A percentile compares a stretch with the other conserved stretches of the same genome.
These are phyloP conservation scores for Argyresthia albistria DNA, from an alignment of 2,888 invertebrate species.

Conservation along the genomic window DNA sequence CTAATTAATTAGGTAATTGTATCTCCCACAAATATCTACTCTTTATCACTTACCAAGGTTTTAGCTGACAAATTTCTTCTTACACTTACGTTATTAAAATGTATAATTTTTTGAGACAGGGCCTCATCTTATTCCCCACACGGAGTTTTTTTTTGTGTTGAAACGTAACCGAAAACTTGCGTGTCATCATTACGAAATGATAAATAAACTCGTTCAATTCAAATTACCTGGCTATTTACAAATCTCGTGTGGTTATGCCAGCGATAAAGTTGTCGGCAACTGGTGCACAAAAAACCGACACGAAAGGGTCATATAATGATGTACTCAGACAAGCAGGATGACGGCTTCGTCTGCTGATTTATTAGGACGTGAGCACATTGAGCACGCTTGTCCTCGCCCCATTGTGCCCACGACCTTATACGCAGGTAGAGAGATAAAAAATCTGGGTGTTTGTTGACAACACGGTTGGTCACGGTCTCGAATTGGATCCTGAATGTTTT, in stretches of 20 bases:
- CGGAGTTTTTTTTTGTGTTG: too few species aligned
- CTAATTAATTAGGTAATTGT: too few species aligned
- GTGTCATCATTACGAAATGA: too few species aligned
- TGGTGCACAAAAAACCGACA: constrained; percentile 8
- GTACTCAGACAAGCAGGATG: constrained; percentile 32
- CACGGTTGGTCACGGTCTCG: constrained; percentile 38
- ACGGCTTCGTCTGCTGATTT: constrained; percentile 45
- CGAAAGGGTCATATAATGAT: constrained; percentile 6
- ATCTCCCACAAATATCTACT: too few species aligned
- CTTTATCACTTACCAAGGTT: too few species aligned
- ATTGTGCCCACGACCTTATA: constrained; percentile 1
- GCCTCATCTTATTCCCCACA: too few species aligned
- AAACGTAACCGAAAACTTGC: too few species aligned
- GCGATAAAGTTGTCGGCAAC: not conserved
- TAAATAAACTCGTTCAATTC: too few species aligned
- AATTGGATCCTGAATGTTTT: constrained; percentile 9
- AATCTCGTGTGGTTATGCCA: not conserved
- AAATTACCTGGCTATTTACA: too few species aligned
- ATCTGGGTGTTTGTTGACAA: constrained; percentile 62
- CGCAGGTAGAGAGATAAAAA: constrained; percentile 38
- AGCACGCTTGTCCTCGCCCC: constrained; percentile 25
- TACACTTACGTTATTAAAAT: too few species aligned
- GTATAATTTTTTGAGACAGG: too few species aligned
- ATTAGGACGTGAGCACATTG: constrained; percentile 46
- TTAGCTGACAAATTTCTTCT: too few species aligned